These are phyloP conservation scores for Synanthedon andrenaeformis DNA, from an alignment of 2,888 invertebrate species.

Conservation along the genomic window DNA sequence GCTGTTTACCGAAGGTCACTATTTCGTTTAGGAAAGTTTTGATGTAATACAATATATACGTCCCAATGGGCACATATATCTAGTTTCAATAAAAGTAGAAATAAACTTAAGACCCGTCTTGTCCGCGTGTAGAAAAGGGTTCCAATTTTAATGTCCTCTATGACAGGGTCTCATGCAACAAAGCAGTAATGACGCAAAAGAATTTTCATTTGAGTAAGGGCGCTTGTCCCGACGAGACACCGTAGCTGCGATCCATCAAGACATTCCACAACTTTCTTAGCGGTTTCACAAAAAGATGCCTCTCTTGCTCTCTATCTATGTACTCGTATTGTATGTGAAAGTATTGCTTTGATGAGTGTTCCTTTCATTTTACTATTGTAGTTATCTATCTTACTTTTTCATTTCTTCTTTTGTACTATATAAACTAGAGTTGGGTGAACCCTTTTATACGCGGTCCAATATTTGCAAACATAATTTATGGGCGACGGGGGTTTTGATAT, in stretches of 20 bases:
- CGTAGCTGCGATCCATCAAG: constrained; percentile 33
- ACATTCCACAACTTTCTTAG: constrained; percentile 54
- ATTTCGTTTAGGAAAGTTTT: neutral
- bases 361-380: no score
- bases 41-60: neutral
- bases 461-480: no score
- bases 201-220: constrained; percentile 57
- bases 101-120: constrained; percentile 1
- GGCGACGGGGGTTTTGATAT: no score
- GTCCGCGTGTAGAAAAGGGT: constrained; percentile 5
- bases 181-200: constrained; percentile 53
- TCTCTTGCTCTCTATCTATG: neutral
- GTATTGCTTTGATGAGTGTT: no score
- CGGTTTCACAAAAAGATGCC: constrained; percentile 38
- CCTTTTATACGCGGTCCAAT: no score
- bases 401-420: constrained; percentile 1
- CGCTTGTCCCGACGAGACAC: constrained; percentile 29
- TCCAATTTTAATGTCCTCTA: neutral
- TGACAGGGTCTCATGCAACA: constrained; percentile 15
- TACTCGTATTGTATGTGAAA: neutral
- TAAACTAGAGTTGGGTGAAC: no score
- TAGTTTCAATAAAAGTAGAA: neutral
- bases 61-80: neutral
- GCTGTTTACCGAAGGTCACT: neutral
- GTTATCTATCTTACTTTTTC: neutral